Percentiles rank a stretch among this genome's conserved stretches.
phyloP scores from a whole-genome alignment of 2,113 vertebrate genomes.

The Petroica traversi region DNA sequence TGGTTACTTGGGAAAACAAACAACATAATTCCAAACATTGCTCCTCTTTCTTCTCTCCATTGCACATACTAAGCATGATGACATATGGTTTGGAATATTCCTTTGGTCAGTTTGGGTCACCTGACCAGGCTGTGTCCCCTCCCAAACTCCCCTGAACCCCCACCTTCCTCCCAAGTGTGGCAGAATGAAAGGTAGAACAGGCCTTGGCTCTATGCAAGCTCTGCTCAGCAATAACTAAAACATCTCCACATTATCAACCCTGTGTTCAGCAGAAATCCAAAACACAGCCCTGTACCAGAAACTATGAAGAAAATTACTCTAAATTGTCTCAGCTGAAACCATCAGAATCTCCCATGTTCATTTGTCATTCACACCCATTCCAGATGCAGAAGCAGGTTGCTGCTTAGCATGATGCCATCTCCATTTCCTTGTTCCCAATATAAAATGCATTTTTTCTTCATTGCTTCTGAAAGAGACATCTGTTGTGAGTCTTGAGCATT shows the following conservation, averaged over 20 bases:
- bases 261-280: neutral
- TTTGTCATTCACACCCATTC: neutral
- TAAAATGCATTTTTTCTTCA: neutral
- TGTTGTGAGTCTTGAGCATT: neutral
- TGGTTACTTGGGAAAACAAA: neutral
- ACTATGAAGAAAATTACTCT: neutral
- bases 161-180: fast-evolving
- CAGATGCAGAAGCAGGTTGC: slow-evolving; percentile 39
- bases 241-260: neutral
- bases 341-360: neutral
- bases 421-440: neutral
- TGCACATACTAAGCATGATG: neutral
- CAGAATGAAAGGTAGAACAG: neutral
- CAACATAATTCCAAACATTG: neutral
- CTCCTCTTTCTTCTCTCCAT: neutral
- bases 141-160: fast-evolving
- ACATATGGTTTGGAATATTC: neutral
- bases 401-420: slow-evolving; percentile 23
- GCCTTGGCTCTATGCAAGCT: neutral
- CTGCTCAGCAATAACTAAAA: neutral
- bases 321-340: neutral
- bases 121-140: neutral
- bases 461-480: slow-evolving; percentile 35
- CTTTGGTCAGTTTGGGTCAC: neutral
- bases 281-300: neutral